A percentile compares a stretch with the other conserved stretches of the same genome.
Conservation (phyloP, 2,797 vertebrate genomes). For the Sebastes taczanowskii region DNA sequence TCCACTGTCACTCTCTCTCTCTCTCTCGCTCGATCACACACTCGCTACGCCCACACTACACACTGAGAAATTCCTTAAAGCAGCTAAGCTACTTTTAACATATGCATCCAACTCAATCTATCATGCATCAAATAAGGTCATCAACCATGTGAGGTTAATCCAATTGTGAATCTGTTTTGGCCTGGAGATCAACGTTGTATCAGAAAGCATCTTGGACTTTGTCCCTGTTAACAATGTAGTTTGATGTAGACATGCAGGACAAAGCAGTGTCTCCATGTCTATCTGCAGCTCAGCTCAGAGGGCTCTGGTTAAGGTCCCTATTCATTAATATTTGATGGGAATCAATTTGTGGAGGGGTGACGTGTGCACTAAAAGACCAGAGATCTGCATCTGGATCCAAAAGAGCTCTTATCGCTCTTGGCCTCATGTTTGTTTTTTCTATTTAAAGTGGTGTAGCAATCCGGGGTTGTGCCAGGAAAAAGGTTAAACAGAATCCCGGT, state of each 20-base stretch:
- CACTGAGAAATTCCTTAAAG: no score
- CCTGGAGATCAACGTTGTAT: background rate
- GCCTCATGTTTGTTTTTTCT: background rate
- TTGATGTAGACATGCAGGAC: background rate
- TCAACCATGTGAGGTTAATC: background rate
- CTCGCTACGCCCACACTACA: no score
- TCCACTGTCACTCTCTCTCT: no score
- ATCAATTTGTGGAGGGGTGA: slow-evolving; percentile 64
- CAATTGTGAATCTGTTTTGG: background rate
- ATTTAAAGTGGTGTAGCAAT: background rate
- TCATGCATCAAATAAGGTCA: background rate
- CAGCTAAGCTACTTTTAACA: no score
- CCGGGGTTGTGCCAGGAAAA: background rate
- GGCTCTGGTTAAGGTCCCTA: slow-evolving; percentile 35
- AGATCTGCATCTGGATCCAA: slow-evolving; percentile 13
- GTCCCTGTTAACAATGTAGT: background rate
- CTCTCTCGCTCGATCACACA: no score
- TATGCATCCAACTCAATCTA: no score
- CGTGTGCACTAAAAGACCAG: slow-evolving; percentile 33
- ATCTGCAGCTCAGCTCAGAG: slow-evolving; percentile 10
- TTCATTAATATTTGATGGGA: slow-evolving; percentile 74
- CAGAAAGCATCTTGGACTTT: background rate
- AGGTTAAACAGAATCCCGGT: background rate
- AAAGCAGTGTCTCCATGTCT: slow-evolving; percentile 9
- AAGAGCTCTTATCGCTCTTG: slow-evolving; percentile 16